A percentile compares a stretch with the other conserved stretches of the same genome.
phyloP scores from a whole-genome alignment of 2,888 invertebrate species.

The Alsophila aescularia region DNA sequence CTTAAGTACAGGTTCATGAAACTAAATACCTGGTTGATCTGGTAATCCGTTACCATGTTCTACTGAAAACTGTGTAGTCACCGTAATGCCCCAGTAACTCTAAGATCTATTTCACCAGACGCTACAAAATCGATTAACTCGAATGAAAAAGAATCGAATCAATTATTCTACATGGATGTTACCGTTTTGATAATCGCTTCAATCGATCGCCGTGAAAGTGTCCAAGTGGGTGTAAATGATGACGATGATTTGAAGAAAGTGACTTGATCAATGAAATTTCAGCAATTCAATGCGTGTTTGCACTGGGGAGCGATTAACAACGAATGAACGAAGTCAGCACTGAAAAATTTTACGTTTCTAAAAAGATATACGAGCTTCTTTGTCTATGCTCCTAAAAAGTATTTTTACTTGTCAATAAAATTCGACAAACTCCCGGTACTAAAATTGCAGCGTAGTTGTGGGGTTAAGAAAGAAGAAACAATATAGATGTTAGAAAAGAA shows the following conservation, averaged over 20 bases:
- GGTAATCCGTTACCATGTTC: not conserved
- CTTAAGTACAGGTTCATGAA: not conserved
- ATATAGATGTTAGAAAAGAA: too few species aligned
- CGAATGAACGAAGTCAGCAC: too few species aligned
- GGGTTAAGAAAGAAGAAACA: too few species aligned
- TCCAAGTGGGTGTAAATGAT: slow-evolving; percentile 39
- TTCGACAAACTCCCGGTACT: too few species aligned
- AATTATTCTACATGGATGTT: slow-evolving; percentile 72
- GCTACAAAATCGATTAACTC: slow-evolving; percentile 33
- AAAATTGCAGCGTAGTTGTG: too few species aligned
- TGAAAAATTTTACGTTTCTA: too few species aligned
- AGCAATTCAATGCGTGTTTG: not conserved
- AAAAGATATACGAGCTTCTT: too few species aligned
- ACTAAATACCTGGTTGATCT: not conserved
- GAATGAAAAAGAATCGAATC: slow-evolving; percentile 54
- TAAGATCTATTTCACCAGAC: slow-evolving; percentile 23
- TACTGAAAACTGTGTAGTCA: slow-evolving; percentile 18
- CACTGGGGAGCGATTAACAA: too few species aligned
- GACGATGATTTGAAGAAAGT: slow-evolving; percentile 8
- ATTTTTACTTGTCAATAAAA: too few species aligned
- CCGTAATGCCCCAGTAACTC: slow-evolving; percentile 24
- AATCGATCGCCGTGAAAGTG: slow-evolving; percentile 76
- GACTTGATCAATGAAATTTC: not conserved
- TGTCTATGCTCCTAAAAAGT: too few species aligned
- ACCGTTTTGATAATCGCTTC: slow-evolving; percentile 77